Evolutionary conservation across 2,797 vertebrate genomes (phyloP).

Genomic region (Erpetoichthys calabaricus): DNA sequence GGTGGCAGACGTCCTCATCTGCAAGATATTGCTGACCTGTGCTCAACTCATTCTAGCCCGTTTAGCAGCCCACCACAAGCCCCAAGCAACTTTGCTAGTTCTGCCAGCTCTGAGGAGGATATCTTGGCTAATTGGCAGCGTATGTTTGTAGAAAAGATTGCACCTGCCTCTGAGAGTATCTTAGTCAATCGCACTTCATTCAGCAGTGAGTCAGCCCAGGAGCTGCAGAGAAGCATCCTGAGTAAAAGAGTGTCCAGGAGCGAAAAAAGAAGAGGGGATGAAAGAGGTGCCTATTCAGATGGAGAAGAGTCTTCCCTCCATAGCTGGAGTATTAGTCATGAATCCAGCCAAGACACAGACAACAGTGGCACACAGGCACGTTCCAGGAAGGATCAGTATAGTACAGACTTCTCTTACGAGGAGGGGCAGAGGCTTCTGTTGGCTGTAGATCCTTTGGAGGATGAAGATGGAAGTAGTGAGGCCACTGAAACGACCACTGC

Average conservation of each 20-base stretch:
- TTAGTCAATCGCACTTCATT: constrained; percentile 72
- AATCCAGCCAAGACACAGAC: constrained; percentile 69
- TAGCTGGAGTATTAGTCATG: constrained; percentile 67
- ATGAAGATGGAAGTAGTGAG: constrained; percentile 29
- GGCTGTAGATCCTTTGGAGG: constrained; percentile 31
- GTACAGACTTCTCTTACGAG: constrained; percentile 45
- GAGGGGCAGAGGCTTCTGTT: constrained; percentile 54
- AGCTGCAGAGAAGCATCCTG: constrained; percentile 51
- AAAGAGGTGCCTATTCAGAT: constrained; percentile 52
- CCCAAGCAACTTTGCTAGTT: constrained; percentile 68
- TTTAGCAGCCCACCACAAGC: constrained; percentile 66
- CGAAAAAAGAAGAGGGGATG: constrained; percentile 10
- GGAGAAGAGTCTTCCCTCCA: constrained; percentile 63
- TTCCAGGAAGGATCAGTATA: constrained; percentile 40
- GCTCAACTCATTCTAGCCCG: constrained; percentile 61
- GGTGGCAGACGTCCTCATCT: constrained; percentile 28
- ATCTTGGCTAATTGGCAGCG: constrained; percentile 86
- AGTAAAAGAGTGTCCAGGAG: constrained; percentile 23
- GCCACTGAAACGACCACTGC: constrained; percentile 34
- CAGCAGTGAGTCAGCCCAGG: constrained; percentile 55
- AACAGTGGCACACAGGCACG: constrained; percentile 50
- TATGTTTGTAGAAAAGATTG: constrained; percentile 82
- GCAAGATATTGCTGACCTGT: constrained; percentile 29
- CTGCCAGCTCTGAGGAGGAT: constrained; percentile 82
- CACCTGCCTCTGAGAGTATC: constrained; percentile 43